A percentile compares a stretch with the other conserved stretches of the same genome.
phyloP scores from a whole-genome alignment of 2,888 invertebrate genomes.

The Tetragnatha montana region DNA sequence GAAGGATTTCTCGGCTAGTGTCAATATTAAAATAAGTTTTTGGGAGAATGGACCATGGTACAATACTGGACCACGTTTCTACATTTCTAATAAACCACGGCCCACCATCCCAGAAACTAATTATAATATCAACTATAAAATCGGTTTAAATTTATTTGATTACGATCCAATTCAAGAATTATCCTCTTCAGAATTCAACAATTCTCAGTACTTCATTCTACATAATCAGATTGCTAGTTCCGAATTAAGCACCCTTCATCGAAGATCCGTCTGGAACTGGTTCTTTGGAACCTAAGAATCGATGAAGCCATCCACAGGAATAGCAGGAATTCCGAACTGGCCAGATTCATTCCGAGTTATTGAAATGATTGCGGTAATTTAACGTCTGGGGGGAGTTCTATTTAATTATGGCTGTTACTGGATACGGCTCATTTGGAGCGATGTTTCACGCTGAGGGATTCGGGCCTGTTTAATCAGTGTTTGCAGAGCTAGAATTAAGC shows the following conservation, averaged over 20 bases:
- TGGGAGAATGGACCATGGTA: no score
- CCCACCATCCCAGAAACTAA: no score
- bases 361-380: neutral
- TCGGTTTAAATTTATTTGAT: no score
- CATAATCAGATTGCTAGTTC: neutral
- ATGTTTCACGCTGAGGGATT: neutral
- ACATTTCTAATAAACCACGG: no score
- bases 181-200: no score
- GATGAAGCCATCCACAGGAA: no score
- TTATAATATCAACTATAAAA: no score
- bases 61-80: no score
- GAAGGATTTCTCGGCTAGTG: no score
- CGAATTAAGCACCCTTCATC: neutral
- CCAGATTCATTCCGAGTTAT: neutral
- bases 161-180: no score
- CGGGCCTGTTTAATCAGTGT: neutral
- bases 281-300: neutral
- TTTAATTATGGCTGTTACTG: neutral
- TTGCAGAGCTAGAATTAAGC: neutral
- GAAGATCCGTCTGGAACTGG: neutral
- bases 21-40: no score
- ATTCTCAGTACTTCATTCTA: neutral
- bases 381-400: neutral
- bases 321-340: no score
- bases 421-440: neutral